Percentiles rank a stretch among this genome's conserved stretches.
These are phyloP conservation scores for Zele albiditarsus DNA, from an alignment of 2,888 invertebrate species.

Conservation along the genomic window DNA sequence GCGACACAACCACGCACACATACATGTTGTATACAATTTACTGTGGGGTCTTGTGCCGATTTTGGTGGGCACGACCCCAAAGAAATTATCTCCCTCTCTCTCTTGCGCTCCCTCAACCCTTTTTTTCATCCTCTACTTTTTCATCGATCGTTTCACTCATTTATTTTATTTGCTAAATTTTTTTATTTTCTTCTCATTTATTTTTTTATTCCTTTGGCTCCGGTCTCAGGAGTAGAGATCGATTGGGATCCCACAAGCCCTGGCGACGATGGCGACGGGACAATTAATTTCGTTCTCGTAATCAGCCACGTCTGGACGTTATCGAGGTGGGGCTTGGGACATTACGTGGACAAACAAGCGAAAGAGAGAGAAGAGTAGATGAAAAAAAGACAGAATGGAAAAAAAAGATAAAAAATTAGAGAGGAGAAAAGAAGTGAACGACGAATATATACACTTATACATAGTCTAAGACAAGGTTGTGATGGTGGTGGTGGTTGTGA, in stretches of 20 bases:
- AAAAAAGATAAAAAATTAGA: neutral
- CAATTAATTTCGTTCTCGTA: slow-evolving; percentile 30
- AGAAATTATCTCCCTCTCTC: neutral
- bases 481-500: neutral
- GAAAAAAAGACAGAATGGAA: neutral
- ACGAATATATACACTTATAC: slow-evolving; percentile 1
- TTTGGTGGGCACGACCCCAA: slow-evolving; percentile 10
- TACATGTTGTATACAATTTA: neutral
- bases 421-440: neutral
- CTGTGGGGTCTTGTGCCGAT: slow-evolving; percentile 12
- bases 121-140: neutral
- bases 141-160: slow-evolving; percentile 12
- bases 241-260: slow-evolving; percentile 27
- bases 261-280: slow-evolving; percentile 23
- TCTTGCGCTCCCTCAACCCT: neutral
- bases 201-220: neutral
- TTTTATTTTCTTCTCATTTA: neutral
- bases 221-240: slow-evolving; percentile 3
- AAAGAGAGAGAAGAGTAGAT: too few species aligned
- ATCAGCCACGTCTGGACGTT: slow-evolving; percentile 22
- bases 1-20: slow-evolving; percentile 54
- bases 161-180: slow-evolving; percentile 7
- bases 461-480: neutral
- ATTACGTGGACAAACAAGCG: slow-evolving; percentile 4
- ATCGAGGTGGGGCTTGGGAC: slow-evolving; percentile 3